phyloP scores from a whole-genome alignment of 1,140 invertebrate genomes.

The Battus philenor region DNA sequence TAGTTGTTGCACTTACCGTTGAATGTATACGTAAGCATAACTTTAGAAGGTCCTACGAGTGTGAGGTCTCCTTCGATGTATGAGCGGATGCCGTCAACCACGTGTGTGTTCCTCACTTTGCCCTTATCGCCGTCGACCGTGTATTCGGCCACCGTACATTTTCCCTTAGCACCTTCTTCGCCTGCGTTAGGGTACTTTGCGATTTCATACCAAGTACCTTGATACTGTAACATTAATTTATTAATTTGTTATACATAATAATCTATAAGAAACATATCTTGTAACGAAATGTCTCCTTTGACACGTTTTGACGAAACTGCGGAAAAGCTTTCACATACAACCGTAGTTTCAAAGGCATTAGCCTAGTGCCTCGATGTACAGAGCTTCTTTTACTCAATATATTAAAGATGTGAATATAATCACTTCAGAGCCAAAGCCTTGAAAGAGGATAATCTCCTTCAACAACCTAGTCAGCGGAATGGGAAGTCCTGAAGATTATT shows the following conservation, averaged over 20 bases:
- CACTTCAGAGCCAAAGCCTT: too few species aligned
- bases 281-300: too few species aligned
- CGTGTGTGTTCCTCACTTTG: slow-evolving; percentile 42
- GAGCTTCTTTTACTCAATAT: too few species aligned
- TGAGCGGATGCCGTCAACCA: slow-evolving; percentile 31
- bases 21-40: slow-evolving; percentile 35
- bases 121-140: slow-evolving; percentile 29
- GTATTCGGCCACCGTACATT: slow-evolving; percentile 44
- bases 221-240: slow-evolving; percentile 29
- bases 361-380: too few species aligned
- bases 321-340: too few species aligned
- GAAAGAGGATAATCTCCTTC: too few species aligned
- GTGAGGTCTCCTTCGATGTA: slow-evolving; percentile 38
- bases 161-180: slow-evolving; percentile 27
- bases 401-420: too few species aligned
- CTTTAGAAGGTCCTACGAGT: slow-evolving; percentile 35
- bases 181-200: slow-evolving; percentile 33
- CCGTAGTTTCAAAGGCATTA: too few species aligned
- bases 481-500: too few species aligned
- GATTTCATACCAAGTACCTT: slow-evolving; percentile 52
- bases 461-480: too few species aligned
- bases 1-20: slow-evolving; percentile 11
- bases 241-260: neutral
- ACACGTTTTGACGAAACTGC: too few species aligned
- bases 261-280: too few species aligned